Conservation (phyloP, 2,113 vertebrate species). For the Mus spicilegus region DNA sequence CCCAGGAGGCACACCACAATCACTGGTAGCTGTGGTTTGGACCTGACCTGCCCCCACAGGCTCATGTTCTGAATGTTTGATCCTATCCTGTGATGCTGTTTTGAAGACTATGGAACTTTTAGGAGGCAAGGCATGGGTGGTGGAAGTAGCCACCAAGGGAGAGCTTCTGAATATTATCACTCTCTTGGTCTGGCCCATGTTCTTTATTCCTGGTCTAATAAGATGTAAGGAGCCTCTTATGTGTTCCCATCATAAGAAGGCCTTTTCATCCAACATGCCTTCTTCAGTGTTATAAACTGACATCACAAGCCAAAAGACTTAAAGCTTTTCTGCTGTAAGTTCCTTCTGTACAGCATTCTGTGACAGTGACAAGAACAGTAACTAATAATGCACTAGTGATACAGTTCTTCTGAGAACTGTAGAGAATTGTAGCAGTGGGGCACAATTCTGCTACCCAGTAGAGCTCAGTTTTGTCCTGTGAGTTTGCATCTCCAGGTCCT, state of each 20-base stretch:
- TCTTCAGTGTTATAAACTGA: neutral
- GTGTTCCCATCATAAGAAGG: neutral
- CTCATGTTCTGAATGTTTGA: neutral
- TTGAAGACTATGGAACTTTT: neutral
- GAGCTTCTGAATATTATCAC: neutral
- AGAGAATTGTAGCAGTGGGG: no score
- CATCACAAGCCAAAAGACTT: neutral
- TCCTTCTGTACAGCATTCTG: neutral
- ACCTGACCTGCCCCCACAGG: neutral
- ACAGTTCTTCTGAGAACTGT: no score
- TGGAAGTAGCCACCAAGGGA: neutral
- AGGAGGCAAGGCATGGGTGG: neutral
- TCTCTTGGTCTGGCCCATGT: neutral
- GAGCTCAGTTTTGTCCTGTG: neutral
- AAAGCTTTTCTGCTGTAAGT: no score
- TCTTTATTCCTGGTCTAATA: neutral
- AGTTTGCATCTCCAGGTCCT: neutral
- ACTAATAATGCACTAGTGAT: neutral
- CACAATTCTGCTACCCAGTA: accelerated
- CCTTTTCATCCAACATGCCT: neutral
- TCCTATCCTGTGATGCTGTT: neutral
- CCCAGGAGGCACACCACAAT: neutral
- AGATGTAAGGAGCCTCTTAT: neutral
- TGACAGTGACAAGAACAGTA: neutral
- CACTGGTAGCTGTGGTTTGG: neutral